Evolutionary conservation across 2,113 vertebrate genomes (phyloP), one percentile per base, ranked within the genome.

Genomic region (Etheostoma cragini): DNA sequence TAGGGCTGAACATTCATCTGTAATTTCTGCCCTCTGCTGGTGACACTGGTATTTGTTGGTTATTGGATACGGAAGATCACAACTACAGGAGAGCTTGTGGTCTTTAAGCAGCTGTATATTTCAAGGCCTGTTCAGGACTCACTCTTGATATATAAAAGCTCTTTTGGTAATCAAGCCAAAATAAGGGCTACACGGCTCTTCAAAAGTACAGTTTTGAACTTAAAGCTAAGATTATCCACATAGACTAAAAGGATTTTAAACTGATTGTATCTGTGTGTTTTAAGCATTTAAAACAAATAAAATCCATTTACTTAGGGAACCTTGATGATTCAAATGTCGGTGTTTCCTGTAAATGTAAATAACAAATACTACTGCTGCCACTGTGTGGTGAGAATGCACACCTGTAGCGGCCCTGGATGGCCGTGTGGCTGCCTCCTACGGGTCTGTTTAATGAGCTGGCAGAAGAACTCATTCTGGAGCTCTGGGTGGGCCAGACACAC

Each of bases 391-490:
- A 45, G 0, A 4, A 11, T 1, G 4, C 84, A 70, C 89, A 99
- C 98, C 98, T 99, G 98, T 89, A 98, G 80, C 2, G 97, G 96
- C 88, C 96, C 97, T 30, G 96, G 90, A 15, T 96, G 97, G 58
- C 95, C 95, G 33, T 96, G 96, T 0, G 95, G 95, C 83, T 98
- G 97, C 81, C 95, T 96, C 92, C 94, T 95, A 87, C 95, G 94
- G 19, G 98, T 98, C 94, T 99, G 98, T 86, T 99, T 99, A 89
- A 98, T 96, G 76, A 99, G 96, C 83, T 99, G 98, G 88, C 97
- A 99, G 88, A 96, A 99, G 83, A 99, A 96, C 94, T 99, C 98
- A 76, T 97, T 99, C 93, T 99, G 98, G 52, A 99, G 96, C 93
- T 99, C 98, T 0, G 97, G 96, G 82, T 99, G 98, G 8, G 96